Base-by-base conservation (phyloP, 1,140 invertebrate species). In the Microplitis demolitor region DNA sequence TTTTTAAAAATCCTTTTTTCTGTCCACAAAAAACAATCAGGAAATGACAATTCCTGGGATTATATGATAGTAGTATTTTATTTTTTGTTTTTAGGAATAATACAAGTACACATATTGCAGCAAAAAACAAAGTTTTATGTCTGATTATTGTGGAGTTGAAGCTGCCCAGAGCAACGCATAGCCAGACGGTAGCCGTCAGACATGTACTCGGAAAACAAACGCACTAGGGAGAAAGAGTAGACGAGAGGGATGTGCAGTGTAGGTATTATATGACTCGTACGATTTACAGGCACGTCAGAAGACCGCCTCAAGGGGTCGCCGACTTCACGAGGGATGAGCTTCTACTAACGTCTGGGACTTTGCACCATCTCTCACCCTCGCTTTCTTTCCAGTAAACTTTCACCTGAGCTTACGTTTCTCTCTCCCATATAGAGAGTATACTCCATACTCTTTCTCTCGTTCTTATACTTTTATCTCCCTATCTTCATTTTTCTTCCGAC, bases 211-310 rank as follows among this genome's bases (percentile, higher is more conserved):
- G 60, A 61, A 73, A 73, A 73, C 66, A 62, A 70, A 70, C 58
- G 68, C 60, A 51, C 39, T 35, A 61, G 67, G 33, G 69, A 51
- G 69, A n/a, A 16, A 56, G 13, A 39, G 37, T 39, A 61, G 39
- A 50, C 50, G 66, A 62, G 66, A 66, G 37, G 39, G 54, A 61
- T 69, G 61, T 54, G 61, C 39, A 71, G 51, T 50, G 35, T 66
- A 70, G 33, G 72, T 64, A 70, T 74, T 70, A 74, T 74, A 74
- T 70, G 67, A 69, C 69, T 70, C 72, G 72, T 74, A 70, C 72
- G 72, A 74, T 74, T 74, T 74, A 74, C 68, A 74, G 67, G 68
- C 67, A 70, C 54, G 72, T 74, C 72, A 74, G 68, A 51, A 68
- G 72, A 62, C 62, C 35, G 67, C 72, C 69, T 67, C 61, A 34